Percentiles rank a stretch among this genome's conserved stretches.
Conservation (phyloP, 2,113 vertebrate genomes). For the Aegithalos caudatus region DNA sequence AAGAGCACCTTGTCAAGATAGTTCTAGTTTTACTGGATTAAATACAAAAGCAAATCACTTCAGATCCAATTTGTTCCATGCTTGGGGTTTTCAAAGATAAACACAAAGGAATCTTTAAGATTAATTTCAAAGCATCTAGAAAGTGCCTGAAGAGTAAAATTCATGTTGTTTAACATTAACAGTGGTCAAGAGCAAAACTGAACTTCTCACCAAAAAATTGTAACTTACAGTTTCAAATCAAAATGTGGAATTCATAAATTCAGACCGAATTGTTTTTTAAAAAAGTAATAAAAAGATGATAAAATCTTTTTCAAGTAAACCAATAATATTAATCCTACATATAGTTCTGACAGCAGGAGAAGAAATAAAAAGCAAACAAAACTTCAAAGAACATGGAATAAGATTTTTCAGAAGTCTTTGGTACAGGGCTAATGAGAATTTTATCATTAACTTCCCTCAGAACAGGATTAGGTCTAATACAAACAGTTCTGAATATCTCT, state of each 20-base stretch:
- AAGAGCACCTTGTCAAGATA: not conserved
- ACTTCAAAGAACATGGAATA: not conserved
- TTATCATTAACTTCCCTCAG: constrained; percentile 20
- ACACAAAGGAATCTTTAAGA: not conserved
- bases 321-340: not conserved
- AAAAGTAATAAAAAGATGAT: not conserved
- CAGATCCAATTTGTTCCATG: not conserved
- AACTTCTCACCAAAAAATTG: not conserved
- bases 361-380: not conserved
- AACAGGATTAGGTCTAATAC: constrained; percentile 19
- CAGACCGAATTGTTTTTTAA: not conserved
- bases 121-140: not conserved
- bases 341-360: not conserved
- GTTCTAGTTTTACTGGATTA: not conserved
- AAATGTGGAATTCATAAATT: not conserved
- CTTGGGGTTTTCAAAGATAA: not conserved
- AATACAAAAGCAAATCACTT: not conserved
- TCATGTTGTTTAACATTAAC: not conserved
- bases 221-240: not conserved
- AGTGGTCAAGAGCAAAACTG: not conserved
- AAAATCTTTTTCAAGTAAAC: not conserved
- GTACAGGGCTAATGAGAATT: constrained; percentile 20
- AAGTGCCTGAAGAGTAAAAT: not conserved
- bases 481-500: constrained; percentile 7
- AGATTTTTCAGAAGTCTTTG: not conserved